Conservation (phyloP, 2,797 vertebrate species). For the Phrynocephalus forsythii region DNA sequence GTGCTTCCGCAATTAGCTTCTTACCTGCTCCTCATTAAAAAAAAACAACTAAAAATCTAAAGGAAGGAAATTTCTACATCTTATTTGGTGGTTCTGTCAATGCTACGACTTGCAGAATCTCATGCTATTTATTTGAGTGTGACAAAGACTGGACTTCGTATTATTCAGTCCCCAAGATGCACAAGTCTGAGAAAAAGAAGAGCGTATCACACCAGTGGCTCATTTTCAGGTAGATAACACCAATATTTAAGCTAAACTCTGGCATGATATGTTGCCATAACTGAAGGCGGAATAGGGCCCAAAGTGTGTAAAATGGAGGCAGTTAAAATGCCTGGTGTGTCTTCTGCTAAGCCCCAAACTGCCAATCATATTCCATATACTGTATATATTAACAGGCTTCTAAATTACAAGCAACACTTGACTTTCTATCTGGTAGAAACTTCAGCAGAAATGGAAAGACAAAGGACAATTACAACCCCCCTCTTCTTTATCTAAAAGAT, state of each 20-base stretch:
- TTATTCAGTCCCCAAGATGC: constrained; percentile 57
- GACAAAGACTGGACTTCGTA: constrained; percentile 35
- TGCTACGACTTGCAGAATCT: constrained; percentile 63
- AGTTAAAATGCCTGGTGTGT: constrained; percentile 71
- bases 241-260: constrained; percentile 48
- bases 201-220: constrained; percentile 33
- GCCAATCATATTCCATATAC: constrained; percentile 66
- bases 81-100: constrained; percentile 49
- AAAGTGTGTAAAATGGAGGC: constrained; percentile 64
- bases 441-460: constrained; percentile 68
- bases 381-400: constrained; percentile 65
- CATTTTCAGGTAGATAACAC: constrained; percentile 36
- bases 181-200: constrained; percentile 58
- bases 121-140: constrained; percentile 46
- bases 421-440: constrained; percentile 74
- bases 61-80: constrained; percentile 50
- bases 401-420: constrained; percentile 73
- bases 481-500: constrained; percentile 68
- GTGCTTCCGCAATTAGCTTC: constrained; percentile 32
- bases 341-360: constrained; percentile 70
- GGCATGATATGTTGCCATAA: constrained; percentile 51
- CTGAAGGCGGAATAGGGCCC: constrained; percentile 71
- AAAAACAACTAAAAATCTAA: constrained; percentile 36
- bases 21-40: constrained; percentile 46
- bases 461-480: constrained; percentile 66